A percentile compares a stretch with the other conserved stretches of the same genome.
These are phyloP conservation scores for Dryas iulia DNA, from an alignment of 1,140 invertebrate genomes.

Conservation along the genomic window DNA sequence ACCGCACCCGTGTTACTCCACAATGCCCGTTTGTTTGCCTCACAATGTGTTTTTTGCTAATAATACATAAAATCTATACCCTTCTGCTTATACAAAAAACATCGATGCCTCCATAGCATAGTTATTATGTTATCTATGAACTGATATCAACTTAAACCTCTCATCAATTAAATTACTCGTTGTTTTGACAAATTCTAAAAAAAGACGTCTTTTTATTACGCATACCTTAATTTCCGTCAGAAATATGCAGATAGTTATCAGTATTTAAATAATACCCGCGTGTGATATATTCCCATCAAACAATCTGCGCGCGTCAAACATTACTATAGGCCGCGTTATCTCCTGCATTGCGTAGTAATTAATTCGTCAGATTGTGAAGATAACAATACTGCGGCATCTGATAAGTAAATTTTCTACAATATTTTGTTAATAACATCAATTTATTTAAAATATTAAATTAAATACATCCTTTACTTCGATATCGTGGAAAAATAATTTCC, in stretches of 20 bases:
- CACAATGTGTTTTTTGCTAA: conserved; percentile 60
- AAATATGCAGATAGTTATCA: not conserved
- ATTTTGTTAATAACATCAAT: not conserved
- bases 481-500: not conserved
- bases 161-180: not conserved
- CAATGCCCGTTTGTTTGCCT: conserved; percentile 61
- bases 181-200: not conserved
- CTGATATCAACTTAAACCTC: not conserved
- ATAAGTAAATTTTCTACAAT: conserved; percentile 11
- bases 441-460: not conserved
- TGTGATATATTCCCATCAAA: conserved; percentile 1
- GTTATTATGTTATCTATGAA: not conserved
- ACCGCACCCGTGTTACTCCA: conserved; percentile 60
- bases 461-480: not conserved
- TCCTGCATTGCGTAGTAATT: conserved; percentile 44
- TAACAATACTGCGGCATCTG: conserved; percentile 32
- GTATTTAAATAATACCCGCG: not conserved
- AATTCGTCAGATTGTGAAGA: conserved; percentile 37
- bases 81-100: not conserved
- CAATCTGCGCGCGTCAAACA: conserved; percentile 19
- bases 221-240: too few relatives aligned
- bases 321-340: conserved; percentile 25
- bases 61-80: not conserved
- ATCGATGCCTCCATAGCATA: not conserved
- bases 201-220: too few relatives aligned